A percentile compares a stretch with the other conserved stretches of the same genome.
phyloP scores from a whole-genome alignment of 2,113 vertebrate genomes.

The Micronisus gabar region DNA sequence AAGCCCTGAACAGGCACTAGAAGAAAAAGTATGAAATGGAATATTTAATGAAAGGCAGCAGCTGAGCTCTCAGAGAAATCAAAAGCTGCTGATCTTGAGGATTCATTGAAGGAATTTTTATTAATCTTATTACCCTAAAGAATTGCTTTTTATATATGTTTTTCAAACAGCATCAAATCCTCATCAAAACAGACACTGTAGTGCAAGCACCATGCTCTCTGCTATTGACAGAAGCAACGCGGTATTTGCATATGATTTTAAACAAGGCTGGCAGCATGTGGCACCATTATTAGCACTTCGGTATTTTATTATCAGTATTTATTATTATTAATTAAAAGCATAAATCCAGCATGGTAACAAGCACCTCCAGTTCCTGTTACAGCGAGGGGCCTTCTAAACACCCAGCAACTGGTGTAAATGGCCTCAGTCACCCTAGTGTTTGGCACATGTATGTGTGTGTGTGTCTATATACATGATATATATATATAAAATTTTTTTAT shows the following conservation, averaged over 20 bases:
- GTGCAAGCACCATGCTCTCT: not conserved
- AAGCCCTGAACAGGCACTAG: slow-evolving; percentile 25
- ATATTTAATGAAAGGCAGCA: slow-evolving; percentile 62
- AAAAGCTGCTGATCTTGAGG: slow-evolving; percentile 46
- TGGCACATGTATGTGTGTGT: accelerated
- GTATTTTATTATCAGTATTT: not conserved
- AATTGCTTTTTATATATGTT: slow-evolving; percentile 46
- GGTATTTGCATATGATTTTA: not conserved
- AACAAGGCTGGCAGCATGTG: not conserved
- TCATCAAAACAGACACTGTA: slow-evolving; percentile 9
- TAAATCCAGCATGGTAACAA: not conserved
- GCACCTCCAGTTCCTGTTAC: not conserved
- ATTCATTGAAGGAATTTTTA: slow-evolving; percentile 54
- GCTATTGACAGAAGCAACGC: not conserved
- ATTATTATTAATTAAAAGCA: not conserved
- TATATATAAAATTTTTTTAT: too few species aligned
- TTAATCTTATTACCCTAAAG: slow-evolving; percentile 62
- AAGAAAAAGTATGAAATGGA: slow-evolving; percentile 45
- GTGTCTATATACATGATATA: accelerated
- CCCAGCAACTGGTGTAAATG: not conserved
- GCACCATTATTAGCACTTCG: not conserved
- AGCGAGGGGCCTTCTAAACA: not conserved
- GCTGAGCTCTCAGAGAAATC: slow-evolving; percentile 51
- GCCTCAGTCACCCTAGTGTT: not conserved
- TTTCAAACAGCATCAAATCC: slow-evolving; percentile 43